Evolutionary conservation across 2,113 vertebrate species (phyloP).

Genomic region (Gallinago paraguaiae): DNA sequence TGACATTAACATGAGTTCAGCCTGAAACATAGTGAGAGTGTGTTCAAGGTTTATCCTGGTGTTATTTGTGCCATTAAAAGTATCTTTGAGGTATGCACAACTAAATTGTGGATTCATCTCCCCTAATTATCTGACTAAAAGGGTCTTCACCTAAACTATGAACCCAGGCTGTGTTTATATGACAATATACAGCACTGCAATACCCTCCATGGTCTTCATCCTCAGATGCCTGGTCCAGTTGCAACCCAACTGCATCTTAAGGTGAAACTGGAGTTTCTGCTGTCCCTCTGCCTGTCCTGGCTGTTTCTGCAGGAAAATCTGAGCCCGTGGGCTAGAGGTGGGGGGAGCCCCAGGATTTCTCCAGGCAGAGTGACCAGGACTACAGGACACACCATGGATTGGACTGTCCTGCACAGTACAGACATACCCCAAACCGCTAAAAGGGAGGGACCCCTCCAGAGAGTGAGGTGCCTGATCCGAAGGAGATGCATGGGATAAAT

Average conservation of each 20-base stretch:
- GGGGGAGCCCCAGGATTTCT: not conserved
- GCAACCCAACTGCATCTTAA: not conserved
- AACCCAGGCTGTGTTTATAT: not conserved
- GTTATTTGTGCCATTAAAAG: not conserved
- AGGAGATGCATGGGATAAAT: not conserved
- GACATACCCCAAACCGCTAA: not conserved
- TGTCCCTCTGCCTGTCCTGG: not conserved
- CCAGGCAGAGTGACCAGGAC: not conserved
- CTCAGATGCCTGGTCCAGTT: not conserved
- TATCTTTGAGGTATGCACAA: not conserved
- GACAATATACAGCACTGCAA: not conserved
- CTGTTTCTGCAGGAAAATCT: not conserved
- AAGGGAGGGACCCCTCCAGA: not conserved
- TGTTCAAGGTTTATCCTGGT: not conserved
- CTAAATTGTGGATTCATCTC: not conserved
- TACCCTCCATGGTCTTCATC: not conserved
- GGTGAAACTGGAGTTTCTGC: not conserved
- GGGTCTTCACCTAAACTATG: not conserved
- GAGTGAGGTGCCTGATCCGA: not conserved
- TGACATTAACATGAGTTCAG: not conserved
- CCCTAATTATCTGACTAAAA: not conserved
- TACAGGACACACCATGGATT: not conserved
- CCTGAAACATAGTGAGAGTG: not conserved
- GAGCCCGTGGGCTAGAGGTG: fast-evolving
- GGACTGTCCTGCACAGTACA: not conserved